Conservation (phyloP, 2,113 vertebrate species). For the Equus przewalskii region DNA sequence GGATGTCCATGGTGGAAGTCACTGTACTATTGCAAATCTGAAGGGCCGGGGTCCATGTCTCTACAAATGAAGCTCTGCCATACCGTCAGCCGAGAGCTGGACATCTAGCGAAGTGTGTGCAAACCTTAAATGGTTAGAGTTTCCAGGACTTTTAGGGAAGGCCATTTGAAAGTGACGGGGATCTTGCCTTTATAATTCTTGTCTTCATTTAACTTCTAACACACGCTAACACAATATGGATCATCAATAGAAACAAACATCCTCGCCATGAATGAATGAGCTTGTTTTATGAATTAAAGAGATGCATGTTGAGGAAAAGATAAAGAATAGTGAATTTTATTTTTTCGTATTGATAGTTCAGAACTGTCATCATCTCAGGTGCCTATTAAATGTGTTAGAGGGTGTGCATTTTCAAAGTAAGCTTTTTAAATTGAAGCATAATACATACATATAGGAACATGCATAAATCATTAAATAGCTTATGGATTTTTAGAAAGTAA, state of each 20-base stretch:
- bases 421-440: conserved; percentile 37
- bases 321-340: neutral
- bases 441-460: neutral
- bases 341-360: neutral
- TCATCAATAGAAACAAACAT: neutral
- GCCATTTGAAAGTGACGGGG: conserved; percentile 49
- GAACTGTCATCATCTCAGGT: neutral
- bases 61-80: neutral
- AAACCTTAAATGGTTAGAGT: conserved; percentile 20
- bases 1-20: neutral
- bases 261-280: neutral
- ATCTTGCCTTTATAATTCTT: neutral
- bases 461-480: neutral
- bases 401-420: neutral
- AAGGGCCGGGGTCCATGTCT: neutral
- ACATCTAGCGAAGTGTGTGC: neutral
- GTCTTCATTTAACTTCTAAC: neutral
- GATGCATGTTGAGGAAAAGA: neutral
- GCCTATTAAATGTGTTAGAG: neutral
- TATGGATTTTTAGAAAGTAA: conserved; percentile 33
- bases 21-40: neutral
- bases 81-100: neutral
- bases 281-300: conserved; percentile 22
- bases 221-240: neutral
- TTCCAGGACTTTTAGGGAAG: conserved; percentile 8